Conservation (phyloP, 1,140 invertebrate species). For the Papilio helenus region DNA sequence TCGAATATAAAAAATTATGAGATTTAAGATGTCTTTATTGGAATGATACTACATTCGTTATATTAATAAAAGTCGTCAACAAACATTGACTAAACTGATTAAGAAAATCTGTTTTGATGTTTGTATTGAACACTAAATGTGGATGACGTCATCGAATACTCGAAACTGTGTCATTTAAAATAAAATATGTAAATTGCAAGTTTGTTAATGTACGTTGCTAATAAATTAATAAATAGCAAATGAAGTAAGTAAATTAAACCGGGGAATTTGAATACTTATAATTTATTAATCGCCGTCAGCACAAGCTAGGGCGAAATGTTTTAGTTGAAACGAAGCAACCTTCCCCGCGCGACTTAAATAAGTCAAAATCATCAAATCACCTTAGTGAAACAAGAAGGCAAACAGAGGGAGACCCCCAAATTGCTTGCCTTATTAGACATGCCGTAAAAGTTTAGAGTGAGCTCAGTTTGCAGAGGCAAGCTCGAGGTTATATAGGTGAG, state of each 20-base stretch:
- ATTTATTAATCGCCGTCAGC: constrained; percentile 24
- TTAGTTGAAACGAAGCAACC: constrained; percentile 45
- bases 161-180: background rate
- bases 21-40: background rate
- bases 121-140: background rate
- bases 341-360: constrained; percentile 63
- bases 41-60: background rate
- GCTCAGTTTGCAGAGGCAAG: constrained; percentile 77
- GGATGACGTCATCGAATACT: background rate
- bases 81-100: background rate
- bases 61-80: background rate
- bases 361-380: constrained; percentile 82
- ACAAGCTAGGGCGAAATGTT: constrained; percentile 42
- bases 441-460: constrained; percentile 78
- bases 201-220: background rate
- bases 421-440: constrained; percentile 78
- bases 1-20: background rate
- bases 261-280: constrained; percentile 22
- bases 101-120: background rate
- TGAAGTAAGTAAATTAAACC: constrained; percentile 15
- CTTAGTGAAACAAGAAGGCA: constrained; percentile 73
- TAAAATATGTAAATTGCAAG: background rate
- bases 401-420: constrained; percentile 77
- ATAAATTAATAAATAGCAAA: constrained; percentile 15
- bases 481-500: constrained; percentile 67